Base-by-base conservation (phyloP, 2,113 vertebrate genomes). In the Polypterus senegalus region DNA sequence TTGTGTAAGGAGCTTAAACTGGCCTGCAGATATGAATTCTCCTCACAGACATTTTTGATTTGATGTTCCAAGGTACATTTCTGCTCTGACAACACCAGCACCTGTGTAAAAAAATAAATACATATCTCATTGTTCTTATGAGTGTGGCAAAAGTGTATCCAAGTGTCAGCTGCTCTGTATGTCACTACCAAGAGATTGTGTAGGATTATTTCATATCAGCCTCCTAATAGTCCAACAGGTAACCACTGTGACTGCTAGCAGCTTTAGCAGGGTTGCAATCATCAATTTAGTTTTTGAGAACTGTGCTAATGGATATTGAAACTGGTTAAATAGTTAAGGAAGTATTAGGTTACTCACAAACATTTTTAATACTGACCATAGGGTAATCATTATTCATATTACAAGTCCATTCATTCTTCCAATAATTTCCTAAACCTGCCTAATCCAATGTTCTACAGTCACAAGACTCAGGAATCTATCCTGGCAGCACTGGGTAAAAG, bases 31-130 rank as follows among this genome's bases (percentile, higher is more conserved):
- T 77, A 75, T 2, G 63, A 9, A 48, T 85, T 83, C 68, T 83
- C 81, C 63, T 70, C 65, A 67, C 62, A 64, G 59, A 76, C 54
- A 1, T 10, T 68, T 64, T 71, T 69, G 66, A 85, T 65, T 7
- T 75, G 76, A 65, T 77, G 68, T 67, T 81, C 78, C 63, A 81
- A 62, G 47, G 47, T 63, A 67, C 74, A 74, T 27, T 83, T 78
- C 57, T 73, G 80, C 67, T 83, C 77, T 5, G 68, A 75, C 61
- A 85, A 73, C 54, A 70, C 71, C 47, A 78, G 59, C 62, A 79
- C 78, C 80, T 85, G 67, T 6, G 63, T 7, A 45, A 67, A 43
- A 64, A 54, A 4, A 51, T 10, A 58, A 0, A 60, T 52, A 63
- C 9, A 65, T 27, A 49, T 5, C 58, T 47, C 49, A 9, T 9